Conservation (phyloP, 2,113 vertebrate species). For the Cynoglossus semilaevis region DNA sequence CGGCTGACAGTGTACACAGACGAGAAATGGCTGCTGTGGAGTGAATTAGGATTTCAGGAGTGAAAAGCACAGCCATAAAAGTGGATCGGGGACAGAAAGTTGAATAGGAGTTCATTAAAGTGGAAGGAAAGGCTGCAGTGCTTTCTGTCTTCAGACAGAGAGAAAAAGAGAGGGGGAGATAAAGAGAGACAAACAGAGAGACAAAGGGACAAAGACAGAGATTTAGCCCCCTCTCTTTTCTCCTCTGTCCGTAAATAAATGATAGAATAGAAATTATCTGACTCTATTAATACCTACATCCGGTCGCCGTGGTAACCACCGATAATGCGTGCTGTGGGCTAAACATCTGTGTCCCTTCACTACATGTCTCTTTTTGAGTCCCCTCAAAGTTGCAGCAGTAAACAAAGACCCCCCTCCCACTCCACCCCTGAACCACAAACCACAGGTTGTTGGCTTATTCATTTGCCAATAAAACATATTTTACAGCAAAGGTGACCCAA, state of each 20-base stretch:
- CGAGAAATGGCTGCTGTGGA: slow-evolving; percentile 40
- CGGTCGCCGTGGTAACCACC: slow-evolving; percentile 43
- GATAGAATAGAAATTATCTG: slow-evolving; percentile 29
- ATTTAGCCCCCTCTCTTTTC: slow-evolving; percentile 20
- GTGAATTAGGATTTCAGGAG: slow-evolving; percentile 46
- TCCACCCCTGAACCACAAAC: slow-evolving; percentile 22
- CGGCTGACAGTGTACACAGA: slow-evolving; percentile 27
- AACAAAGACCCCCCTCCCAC: slow-evolving; percentile 3
- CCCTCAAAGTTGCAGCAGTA: slow-evolving; percentile 17
- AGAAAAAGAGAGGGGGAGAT: background rate
- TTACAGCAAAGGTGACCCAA: slow-evolving; percentile 58
- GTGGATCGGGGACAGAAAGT: slow-evolving; percentile 45
- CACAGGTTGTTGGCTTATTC: slow-evolving; percentile 36
- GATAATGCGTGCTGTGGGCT: slow-evolving; percentile 25
- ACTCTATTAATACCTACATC: slow-evolving; percentile 47
- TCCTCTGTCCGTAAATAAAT: slow-evolving; percentile 19
- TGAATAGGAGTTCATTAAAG: slow-evolving; percentile 64
- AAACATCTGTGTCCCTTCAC: slow-evolving; percentile 41
- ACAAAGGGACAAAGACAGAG: slow-evolving; percentile 14
- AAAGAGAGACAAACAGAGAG: slow-evolving; percentile 34
- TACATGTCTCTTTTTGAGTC: slow-evolving; percentile 23
- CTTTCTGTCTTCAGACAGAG: slow-evolving; percentile 33
- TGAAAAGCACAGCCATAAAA: slow-evolving; percentile 43
- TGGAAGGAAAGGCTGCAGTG: slow-evolving; percentile 52
- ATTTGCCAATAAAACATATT: slow-evolving; percentile 44